Percentiles rank a stretch among this genome's conserved stretches.
These are phyloP conservation scores for Echiichthys vipera DNA, from an alignment of 2,797 vertebrate species.

Conservation along the genomic window DNA sequence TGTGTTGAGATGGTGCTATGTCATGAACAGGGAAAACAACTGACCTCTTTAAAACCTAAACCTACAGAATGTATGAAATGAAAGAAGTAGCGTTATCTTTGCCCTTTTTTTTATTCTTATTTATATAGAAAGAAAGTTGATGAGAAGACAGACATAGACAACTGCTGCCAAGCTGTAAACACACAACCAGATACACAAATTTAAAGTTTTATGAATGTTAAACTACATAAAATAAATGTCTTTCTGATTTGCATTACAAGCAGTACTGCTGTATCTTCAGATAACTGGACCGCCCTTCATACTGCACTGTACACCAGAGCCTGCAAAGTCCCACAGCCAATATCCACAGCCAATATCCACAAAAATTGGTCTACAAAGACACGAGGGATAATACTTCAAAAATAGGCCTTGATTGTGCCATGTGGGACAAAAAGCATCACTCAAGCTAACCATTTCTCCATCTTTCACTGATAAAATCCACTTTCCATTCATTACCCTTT, in stretches of 20 bases:
- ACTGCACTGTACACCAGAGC: constrained; percentile 59
- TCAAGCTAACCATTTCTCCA: constrained; percentile 79
- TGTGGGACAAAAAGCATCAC: constrained; percentile 83
- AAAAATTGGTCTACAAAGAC: constrained; percentile 75
- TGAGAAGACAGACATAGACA: background rate
- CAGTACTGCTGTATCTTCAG: constrained; percentile 34
- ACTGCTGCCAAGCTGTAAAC: background rate
- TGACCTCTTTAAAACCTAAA: constrained; percentile 6
- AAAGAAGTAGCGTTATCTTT: background rate
- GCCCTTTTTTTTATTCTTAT: background rate
- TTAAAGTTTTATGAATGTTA: constrained; percentile 12
- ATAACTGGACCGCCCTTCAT: constrained; percentile 48
- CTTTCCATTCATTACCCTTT: constrained; percentile 86
- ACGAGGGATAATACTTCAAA: constrained; percentile 77
- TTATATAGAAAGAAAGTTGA: background rate
- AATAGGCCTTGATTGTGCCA: constrained; percentile 83
- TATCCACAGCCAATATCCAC: constrained; percentile 78
- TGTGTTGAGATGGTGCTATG: constrained; percentile 11
- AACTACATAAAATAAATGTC: constrained; percentile 1
- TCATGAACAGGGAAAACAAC: background rate
- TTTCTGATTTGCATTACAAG: constrained; percentile 46
- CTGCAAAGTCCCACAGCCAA: constrained; percentile 75
- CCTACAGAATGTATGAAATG: background rate
- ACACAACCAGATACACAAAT: background rate
- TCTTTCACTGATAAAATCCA: constrained; percentile 85